Base-by-base conservation (phyloP, 1,140 invertebrate genomes). In the Drosophila aff. region DNA sequence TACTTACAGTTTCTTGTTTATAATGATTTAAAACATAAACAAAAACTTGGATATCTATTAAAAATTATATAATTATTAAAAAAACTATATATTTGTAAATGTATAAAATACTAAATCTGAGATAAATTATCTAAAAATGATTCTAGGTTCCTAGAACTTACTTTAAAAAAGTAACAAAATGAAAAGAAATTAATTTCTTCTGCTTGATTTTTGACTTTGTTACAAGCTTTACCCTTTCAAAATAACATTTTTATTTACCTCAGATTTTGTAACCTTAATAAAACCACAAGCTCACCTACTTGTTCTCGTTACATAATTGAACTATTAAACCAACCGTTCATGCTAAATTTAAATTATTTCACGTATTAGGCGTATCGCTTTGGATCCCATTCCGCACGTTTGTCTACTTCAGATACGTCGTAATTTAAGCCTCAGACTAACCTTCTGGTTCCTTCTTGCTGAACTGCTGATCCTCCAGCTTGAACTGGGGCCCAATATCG, bases 401-500 rank as follows among this genome's bases (percentile, higher is more conserved):
- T 64, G 38, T 15, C 36, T 50, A 21, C 13, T 21, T 16, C 36
- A 33, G 33, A 11, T 47, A 21, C 36, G 53, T 28, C 38, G 33
- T 38, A 55, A 28, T 31, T 50, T 46, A 1, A 2, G 10, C 3
- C 18, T 23, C 10, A 38, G 31, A 68, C 65, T 50, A 33, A 89
- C 85, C 85, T 91, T 90, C 86, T 28, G 59, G 41, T 46, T 47
- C 52, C 59, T n/a, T 68, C 26, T 38, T 16, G n/a, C 33, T 11
- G 23, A 23, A 31, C n/a, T 4, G 23, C 31, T 15, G 52, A 38
- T 38, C 33, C 18, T 55, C 64, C 33, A 90, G 28, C 9, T 73
- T 62, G 36, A 85, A 90, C 38, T 90, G 77, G 0, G 90, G 84
- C 46, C 91, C 91, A 44, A 92, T 85, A 40, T 89, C 84, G 8